Base-by-base conservation (phyloP, 2,113 vertebrate genomes). In the Dasyurus viverrinus region DNA sequence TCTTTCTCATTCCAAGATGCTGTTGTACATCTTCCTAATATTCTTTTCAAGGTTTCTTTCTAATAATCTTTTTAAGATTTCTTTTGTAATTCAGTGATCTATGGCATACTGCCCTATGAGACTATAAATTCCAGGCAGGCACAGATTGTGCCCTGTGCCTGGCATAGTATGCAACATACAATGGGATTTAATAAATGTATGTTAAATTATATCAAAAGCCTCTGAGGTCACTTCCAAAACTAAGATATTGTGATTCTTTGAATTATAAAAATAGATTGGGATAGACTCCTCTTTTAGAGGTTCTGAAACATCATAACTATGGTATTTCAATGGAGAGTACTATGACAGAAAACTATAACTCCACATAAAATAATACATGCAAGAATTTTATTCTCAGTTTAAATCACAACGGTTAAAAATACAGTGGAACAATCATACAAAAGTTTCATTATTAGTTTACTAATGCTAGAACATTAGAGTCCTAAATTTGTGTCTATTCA, bases 401-500 rank as follows among this genome's bases (percentile, higher is more conserved):
- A 50, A 4, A 60, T 14, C n/a, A 3, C 19, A 42, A 84, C 36
- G 53, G 84, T 48, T 84, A 4, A 14, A 2, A 12, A 30, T 2
- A 2, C 19, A 84, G 19, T 24, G 0, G 24, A 0, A 23, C 10
- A 30, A 2, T 36, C 91, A 11, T 27, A 24, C n/a, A 16, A 68
- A 68, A n/a, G 16, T n/a, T 84, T 84, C n/a, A 27, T 30, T 5
- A 0, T 22, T 8, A 8, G 47, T 25, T 76, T 7, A 11, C 54
- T 10, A 25, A 47, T 24, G 24, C 50, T 6, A 5, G 10, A 76
- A 9, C 7, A 16, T 46, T 3, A 27, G n/a, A 3, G 11, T 25
- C 57, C 90, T 8, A 12, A 16, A 7, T 16, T 10, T 54, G 36
- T n/a, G 22, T 0, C 1, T 19, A 0, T 22, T 0, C 1, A 60